Conservation (phyloP, 2,888 invertebrate species). For the Hetaerina titia region DNA sequence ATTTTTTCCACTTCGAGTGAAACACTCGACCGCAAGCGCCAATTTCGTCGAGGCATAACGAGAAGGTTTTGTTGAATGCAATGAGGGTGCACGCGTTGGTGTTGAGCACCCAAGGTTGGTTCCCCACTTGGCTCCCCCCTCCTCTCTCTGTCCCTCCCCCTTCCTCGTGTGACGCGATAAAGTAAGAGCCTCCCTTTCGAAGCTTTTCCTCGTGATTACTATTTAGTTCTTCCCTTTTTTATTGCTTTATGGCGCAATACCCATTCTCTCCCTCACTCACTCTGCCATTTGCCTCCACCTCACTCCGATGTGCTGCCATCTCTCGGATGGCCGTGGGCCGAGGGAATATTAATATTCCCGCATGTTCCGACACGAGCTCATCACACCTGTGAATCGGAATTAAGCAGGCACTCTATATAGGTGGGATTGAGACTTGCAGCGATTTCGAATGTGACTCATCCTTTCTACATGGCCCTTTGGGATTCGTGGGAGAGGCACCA, state of each 20-base stretch:
- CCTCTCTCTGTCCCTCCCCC: too few relatives aligned
- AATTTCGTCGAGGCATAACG: too few relatives aligned
- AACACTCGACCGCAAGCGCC: too few relatives aligned
- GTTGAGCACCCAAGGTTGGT: too few relatives aligned
- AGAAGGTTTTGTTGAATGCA: too few relatives aligned
- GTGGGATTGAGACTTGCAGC: neutral
- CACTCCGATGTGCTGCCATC: too few relatives aligned
- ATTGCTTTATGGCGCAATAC: slow-evolving; percentile 32
- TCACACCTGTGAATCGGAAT: neutral
- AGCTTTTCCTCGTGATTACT: neutral
- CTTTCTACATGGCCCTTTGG: neutral
- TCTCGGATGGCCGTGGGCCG: neutral
- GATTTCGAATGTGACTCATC: neutral
- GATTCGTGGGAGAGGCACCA: too few relatives aligned
- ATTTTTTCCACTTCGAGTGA: too few relatives aligned
- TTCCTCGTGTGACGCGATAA: neutral
- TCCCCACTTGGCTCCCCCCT: neutral
- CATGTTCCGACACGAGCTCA: neutral
- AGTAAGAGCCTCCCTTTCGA: neutral
- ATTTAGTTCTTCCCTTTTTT: slow-evolving; percentile 1
- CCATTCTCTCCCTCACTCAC: neutral
- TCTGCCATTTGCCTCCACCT: too few relatives aligned
- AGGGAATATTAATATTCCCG: neutral
- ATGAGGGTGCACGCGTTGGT: too few relatives aligned
- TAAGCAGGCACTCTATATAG: neutral